These are phyloP conservation scores for Dolichoris vasculosae DNA, from an alignment of 1,140 invertebrate genomes.

Conservation along the genomic window DNA sequence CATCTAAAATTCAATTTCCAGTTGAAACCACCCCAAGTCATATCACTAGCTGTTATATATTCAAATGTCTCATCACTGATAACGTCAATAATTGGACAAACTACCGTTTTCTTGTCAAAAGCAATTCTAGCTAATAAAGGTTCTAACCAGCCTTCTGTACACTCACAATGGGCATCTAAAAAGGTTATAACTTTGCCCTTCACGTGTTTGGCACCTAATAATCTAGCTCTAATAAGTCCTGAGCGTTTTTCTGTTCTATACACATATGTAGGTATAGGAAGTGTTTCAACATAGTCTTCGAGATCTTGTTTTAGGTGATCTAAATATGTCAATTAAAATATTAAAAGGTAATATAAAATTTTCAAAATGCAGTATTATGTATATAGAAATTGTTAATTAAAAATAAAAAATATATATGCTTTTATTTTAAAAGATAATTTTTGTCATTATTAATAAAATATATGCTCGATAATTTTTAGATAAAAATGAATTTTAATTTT, in stretches of 20 bases:
- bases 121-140: conserved; percentile 92
- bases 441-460: too few species aligned
- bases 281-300: conserved; percentile 90
- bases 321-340: conserved; percentile 69
- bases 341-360: background rate
- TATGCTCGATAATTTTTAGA: too few species aligned
- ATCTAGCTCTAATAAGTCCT: conserved; percentile 92
- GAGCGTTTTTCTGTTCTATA: conserved; percentile 92
- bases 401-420: background rate
- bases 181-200: conserved; percentile 96
- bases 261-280: conserved; percentile 89
- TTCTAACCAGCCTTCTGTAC: conserved; percentile 95
- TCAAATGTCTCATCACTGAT: conserved; percentile 98
- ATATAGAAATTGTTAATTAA: too few species aligned
- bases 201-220: conserved; percentile 93
- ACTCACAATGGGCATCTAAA: conserved; percentile 97
- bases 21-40: conserved; percentile 98
- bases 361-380: conserved; percentile 42
- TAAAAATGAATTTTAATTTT: too few species aligned
- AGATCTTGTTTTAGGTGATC: conserved; percentile 92
- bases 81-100: conserved; percentile 98
- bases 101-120: conserved; percentile 92
- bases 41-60: conserved; percentile 94
- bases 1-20: conserved; percentile 99
- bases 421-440: too few species aligned